phyloP scores from a whole-genome alignment of 2,113 vertebrate species.

The Holacanthus passer region DNA sequence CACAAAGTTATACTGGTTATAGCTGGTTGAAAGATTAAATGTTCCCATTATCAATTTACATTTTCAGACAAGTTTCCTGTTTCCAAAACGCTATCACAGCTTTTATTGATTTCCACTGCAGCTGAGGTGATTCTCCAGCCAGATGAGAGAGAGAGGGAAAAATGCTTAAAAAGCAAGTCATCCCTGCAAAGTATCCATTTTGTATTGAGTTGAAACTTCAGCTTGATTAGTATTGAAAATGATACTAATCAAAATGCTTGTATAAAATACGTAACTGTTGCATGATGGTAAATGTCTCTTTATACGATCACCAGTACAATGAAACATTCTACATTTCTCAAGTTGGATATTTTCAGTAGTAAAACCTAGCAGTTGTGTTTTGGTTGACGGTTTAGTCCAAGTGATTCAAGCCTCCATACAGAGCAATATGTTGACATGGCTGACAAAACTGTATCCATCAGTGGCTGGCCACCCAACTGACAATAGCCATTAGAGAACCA shows the following conservation, averaged over 20 bases:
- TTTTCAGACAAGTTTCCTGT: neutral
- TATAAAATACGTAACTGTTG: too few species aligned
- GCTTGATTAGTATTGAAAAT: neutral
- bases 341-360: neutral
- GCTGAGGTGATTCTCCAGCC: neutral
- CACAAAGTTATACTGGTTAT: neutral
- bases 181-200: neutral
- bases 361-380: neutral
- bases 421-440: conserved; percentile 25
- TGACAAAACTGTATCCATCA: neutral
- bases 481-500: conserved; percentile 13
- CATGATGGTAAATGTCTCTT: neutral
- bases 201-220: neutral
- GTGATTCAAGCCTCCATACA: neutral
- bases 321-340: neutral
- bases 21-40: neutral
- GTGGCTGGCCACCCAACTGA: neutral
- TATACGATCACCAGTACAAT: neutral
- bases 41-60: neutral
- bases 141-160: neutral
- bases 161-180: neutral
- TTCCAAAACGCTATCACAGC: neutral
- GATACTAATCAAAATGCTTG: too few species aligned
- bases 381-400: neutral
- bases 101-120: conserved; percentile 1